Evolutionary conservation across 2,888 invertebrate species (phyloP).

Genomic region (Aquatica leii): DNA sequence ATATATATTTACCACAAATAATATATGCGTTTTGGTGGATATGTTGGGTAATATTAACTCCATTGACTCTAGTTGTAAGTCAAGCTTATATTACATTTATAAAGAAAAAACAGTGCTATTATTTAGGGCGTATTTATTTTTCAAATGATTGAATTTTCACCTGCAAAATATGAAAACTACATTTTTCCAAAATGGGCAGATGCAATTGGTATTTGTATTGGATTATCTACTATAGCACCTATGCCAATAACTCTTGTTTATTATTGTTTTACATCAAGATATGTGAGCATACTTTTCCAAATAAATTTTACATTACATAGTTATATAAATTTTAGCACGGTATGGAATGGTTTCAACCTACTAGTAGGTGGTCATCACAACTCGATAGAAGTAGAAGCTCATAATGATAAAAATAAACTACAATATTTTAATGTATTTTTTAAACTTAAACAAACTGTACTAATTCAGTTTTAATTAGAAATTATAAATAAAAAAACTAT

Average conservation of each 20-base stretch:
- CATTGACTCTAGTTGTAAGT: conserved; percentile 75
- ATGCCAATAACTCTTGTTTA: conserved; percentile 71
- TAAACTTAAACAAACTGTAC: too few relatives aligned
- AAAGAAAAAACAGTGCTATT: not conserved
- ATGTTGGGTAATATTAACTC: conserved; percentile 76
- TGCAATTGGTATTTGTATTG: conserved; percentile 75
- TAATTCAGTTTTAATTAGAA: too few relatives aligned
- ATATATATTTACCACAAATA: conserved; percentile 69
- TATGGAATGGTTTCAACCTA: conserved; percentile 63
- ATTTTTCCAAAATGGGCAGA: conserved; percentile 77
- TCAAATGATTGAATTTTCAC: conserved; percentile 72
- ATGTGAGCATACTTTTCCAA: conserved; percentile 54
- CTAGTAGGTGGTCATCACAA: conserved; percentile 63
- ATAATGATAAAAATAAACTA: too few relatives aligned
- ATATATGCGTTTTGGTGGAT: conserved; percentile 74
- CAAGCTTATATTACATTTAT: not conserved
- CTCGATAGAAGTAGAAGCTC: too few relatives aligned
- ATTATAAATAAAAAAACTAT: too few relatives aligned
- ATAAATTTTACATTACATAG: not conserved
- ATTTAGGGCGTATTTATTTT: conserved; percentile 76
- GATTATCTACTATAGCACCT: conserved; percentile 72
- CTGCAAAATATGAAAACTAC: conserved; percentile 71
- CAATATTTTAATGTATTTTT: too few relatives aligned
- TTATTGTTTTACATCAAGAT: conserved; percentile 58
- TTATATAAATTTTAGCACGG: conserved; percentile 60